These are phyloP conservation scores for Dendropsophus ebraccatus DNA, from an alignment of 2,113 vertebrate species.

Conservation along the genomic window DNA sequence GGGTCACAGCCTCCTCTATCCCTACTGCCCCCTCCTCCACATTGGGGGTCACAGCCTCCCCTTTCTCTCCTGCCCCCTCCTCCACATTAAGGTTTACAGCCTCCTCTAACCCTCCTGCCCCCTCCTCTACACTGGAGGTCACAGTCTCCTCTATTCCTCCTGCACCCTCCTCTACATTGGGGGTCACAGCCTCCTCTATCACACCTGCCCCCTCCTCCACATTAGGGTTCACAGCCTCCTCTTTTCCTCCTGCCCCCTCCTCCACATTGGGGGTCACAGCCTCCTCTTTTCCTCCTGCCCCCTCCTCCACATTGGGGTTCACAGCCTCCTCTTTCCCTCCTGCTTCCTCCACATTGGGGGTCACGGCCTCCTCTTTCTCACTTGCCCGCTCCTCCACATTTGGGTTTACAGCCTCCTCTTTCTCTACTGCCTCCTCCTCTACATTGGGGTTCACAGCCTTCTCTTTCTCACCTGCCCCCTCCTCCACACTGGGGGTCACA, in stretches of 20 bases:
- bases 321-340: background rate
- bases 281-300: constrained; percentile 28
- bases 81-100: background rate
- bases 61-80: background rate
- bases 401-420: background rate
- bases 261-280: background rate
- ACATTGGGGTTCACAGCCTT: background rate
- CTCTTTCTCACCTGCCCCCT: background rate
- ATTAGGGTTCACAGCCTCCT: background rate
- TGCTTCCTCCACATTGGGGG: background rate
- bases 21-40: background rate
- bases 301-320: constrained; percentile 3
- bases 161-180: background rate
- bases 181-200: constrained; percentile 34
- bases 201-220: background rate
- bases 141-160: background rate
- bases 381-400: background rate
- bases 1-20: background rate
- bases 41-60: background rate
- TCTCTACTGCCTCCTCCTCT: background rate
- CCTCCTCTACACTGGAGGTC: background rate
- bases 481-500: background rate
- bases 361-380: constrained; percentile 6
- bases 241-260: background rate
- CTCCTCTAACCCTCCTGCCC: background rate